A percentile compares a stretch with the other conserved stretches of the same genome.
phyloP scores from a whole-genome alignment of 2,113 vertebrate genomes.

The Pteruthius melanotis region DNA sequence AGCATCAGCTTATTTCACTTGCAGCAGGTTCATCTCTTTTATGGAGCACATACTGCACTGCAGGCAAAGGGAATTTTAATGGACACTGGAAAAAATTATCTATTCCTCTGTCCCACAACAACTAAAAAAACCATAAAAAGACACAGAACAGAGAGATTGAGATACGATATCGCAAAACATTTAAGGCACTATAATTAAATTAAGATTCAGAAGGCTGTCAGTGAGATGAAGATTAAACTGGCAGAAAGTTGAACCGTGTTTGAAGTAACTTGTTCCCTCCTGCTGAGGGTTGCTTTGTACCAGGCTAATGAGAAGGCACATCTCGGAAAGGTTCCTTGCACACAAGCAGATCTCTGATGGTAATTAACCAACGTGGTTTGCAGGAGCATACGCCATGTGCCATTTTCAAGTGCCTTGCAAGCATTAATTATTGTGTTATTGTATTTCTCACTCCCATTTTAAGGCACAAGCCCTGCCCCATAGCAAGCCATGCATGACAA shows the following conservation, averaged over 20 bases:
- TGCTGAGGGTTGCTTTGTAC: neutral
- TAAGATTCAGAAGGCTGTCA: constrained; percentile 3
- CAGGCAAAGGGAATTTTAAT: constrained; percentile 52
- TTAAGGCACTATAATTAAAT: constrained; percentile 28
- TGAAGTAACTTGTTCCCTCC: constrained; percentile 30
- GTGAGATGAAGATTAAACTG: constrained; percentile 7
- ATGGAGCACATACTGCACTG: neutral
- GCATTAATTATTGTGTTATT: neutral
- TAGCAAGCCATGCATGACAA: neutral
- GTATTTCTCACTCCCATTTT: neutral
- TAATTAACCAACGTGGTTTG: neutral
- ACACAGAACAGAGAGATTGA: neutral
- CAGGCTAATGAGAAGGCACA: neutral
- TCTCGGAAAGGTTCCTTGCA: neutral
- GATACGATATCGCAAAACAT: neutral
- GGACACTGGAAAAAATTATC: neutral
- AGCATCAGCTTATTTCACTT: constrained; percentile 50
- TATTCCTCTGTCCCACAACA: neutral
- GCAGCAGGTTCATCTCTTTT: constrained; percentile 47
- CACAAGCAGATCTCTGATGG: neutral
- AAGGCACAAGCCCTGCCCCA: neutral
- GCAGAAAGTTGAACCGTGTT: constrained; percentile 1
- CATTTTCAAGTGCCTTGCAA: neutral
- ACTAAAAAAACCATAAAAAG: constrained; percentile 1
- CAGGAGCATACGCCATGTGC: neutral